phyloP scores from a whole-genome alignment of 2,888 invertebrate species.

The Alcis repandata region DNA sequence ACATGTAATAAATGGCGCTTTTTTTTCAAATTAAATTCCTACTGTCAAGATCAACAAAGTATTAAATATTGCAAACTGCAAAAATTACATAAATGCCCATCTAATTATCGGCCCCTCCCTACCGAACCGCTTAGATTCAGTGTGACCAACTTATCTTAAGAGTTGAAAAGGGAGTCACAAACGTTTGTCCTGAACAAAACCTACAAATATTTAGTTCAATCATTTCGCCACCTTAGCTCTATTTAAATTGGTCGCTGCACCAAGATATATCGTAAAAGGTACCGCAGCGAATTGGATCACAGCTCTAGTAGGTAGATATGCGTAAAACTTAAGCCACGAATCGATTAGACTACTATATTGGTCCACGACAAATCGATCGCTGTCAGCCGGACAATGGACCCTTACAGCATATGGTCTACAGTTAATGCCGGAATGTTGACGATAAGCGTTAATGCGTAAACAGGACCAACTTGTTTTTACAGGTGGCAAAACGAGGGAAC shows the following conservation, averaged over 20 bases:
- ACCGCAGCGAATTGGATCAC: conserved; percentile 9
- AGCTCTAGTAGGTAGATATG: conserved; percentile 16
- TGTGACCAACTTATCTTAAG: background rate
- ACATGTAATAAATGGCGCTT: too few relatives aligned
- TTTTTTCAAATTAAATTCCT: too few relatives aligned
- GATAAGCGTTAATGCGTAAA: conserved; percentile 36
- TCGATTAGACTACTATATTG: conserved; percentile 43
- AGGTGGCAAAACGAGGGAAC: background rate
- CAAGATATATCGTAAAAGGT: conserved; percentile 8
- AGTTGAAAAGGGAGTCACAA: background rate
- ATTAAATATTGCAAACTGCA: too few relatives aligned
- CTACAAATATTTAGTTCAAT: background rate
- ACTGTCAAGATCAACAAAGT: too few relatives aligned
- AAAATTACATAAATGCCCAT: too few relatives aligned
- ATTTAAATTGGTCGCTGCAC: background rate
- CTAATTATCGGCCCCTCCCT: too few relatives aligned
- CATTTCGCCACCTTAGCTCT: background rate
- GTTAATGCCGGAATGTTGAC: conserved; percentile 37
- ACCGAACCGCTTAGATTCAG: background rate
- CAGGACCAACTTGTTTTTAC: background rate
- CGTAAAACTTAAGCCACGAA: conserved; percentile 22
- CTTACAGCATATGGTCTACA: conserved; percentile 5
- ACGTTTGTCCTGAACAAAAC: background rate
- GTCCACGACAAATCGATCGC: conserved; percentile 45
- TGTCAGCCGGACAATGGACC: conserved; percentile 48